Evolutionary conservation across 2,888 invertebrate genomes (phyloP).

Genomic region (Scaptomyza cyrtandrae): DNA sequence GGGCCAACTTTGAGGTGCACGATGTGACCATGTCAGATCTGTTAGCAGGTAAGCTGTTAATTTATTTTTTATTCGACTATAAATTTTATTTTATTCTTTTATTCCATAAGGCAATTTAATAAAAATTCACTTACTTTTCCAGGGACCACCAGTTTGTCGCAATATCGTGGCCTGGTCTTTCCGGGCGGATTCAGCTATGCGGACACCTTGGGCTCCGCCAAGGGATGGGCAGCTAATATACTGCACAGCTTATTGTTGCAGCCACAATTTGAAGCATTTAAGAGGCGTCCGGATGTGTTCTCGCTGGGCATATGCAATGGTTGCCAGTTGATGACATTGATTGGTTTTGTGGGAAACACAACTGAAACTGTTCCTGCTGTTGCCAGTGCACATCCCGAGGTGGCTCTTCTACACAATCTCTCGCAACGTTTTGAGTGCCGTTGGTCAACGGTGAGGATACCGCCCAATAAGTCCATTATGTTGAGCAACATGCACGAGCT

Average conservation of each 20-base stretch:
- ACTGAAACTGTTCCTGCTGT: slow-evolving; percentile 4
- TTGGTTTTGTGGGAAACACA: slow-evolving; percentile 94
- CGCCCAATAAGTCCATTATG: slow-evolving; percentile 90
- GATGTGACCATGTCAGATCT: slow-evolving; percentile 98
- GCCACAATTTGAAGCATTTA: slow-evolving; percentile 92
- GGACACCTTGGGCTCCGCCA: slow-evolving; percentile 97
- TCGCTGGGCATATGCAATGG: slow-evolving; percentile 99
- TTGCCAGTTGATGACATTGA: slow-evolving; percentile 96
- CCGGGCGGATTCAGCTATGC: slow-evolving; percentile 99
- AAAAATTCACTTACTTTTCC: slow-evolving; percentile 40
- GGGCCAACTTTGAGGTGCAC: slow-evolving; percentile 95
- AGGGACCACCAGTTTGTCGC: slow-evolving; percentile 89
- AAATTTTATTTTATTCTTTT: too few species aligned
- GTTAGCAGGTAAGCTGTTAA: slow-evolving; percentile 85
- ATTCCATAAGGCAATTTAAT: background rate
- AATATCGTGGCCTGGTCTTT: slow-evolving; percentile 95
- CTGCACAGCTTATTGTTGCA: slow-evolving; percentile 91
- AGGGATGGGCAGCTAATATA: slow-evolving; percentile 98
- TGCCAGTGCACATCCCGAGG: slow-evolving; percentile 84
- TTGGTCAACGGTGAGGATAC: slow-evolving; percentile 91
- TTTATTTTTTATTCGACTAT: too few species aligned
- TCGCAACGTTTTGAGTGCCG: slow-evolving; percentile 94
- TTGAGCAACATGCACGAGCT: slow-evolving; percentile 94
- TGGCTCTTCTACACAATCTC: slow-evolving; percentile 92
- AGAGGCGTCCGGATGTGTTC: slow-evolving; percentile 92